Percentiles rank a stretch among this genome's conserved stretches.
Conservation (phyloP, 2,113 vertebrate species). For the Toxostoma redivivum region DNA sequence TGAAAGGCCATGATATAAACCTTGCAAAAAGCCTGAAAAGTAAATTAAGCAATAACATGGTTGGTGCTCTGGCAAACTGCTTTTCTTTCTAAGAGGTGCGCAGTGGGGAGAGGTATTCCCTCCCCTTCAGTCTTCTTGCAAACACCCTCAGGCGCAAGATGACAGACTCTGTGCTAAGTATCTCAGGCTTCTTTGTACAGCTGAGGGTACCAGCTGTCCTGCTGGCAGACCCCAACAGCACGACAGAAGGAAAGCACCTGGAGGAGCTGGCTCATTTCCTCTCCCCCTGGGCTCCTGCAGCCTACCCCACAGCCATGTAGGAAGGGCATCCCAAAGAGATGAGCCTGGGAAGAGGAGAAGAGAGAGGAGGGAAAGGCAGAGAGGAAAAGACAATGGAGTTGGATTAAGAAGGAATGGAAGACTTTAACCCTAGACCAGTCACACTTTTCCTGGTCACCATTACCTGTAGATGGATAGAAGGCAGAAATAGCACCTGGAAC, state of each 20-base stretch:
- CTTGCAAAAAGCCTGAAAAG: neutral
- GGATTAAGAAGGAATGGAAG: neutral
- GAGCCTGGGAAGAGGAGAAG: neutral
- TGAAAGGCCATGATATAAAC: constrained; percentile 15
- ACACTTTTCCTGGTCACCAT: neutral
- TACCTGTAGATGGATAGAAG: neutral
- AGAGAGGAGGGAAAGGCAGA: neutral
- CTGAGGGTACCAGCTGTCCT: constrained; percentile 19
- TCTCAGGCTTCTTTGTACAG: neutral
- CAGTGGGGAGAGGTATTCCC: neutral
- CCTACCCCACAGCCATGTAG: neutral
- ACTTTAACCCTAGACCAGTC: neutral
- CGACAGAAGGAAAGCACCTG: constrained; percentile 38
- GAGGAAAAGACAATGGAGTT: neutral
- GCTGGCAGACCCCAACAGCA: neutral
- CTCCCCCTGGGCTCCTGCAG: neutral
- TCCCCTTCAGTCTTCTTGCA: neutral
- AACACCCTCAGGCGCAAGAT: constrained; percentile 25
- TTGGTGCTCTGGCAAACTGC: neutral
- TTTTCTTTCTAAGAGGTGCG: neutral
- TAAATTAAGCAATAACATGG: constrained; percentile 47
- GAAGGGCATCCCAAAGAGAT: neutral
- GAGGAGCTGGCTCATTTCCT: neutral
- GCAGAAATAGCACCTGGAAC: neutral
- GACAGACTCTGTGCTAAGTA: constrained; percentile 19